A percentile compares a stretch with the other conserved stretches of the same genome.
Evolutionary conservation across 1,140 invertebrate genomes (phyloP).

Genomic region (Acromyrmex echinatior): DNA sequence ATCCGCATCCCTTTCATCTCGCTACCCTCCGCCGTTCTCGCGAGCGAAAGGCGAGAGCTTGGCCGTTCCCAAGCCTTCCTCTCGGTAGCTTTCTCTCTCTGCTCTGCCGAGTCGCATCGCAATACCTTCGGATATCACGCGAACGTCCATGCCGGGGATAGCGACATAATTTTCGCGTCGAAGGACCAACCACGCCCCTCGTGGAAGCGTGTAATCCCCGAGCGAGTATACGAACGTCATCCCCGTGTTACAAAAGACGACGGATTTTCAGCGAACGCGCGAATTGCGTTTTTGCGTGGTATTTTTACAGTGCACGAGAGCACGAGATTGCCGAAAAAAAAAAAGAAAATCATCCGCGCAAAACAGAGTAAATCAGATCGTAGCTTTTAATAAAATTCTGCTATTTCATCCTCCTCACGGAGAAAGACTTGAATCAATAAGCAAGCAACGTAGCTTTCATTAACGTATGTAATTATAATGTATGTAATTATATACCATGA

Average conservation of each 20-base stretch:
- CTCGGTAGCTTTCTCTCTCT: not conserved
- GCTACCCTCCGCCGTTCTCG: constrained; percentile 18
- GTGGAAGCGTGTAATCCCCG: constrained; percentile 34
- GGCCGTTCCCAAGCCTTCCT: not conserved
- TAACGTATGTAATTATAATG: constrained; percentile 3
- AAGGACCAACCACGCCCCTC: constrained; percentile 13
- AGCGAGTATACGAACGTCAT: not conserved
- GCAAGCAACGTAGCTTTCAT: not conserved
- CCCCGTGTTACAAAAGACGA: constrained; percentile 30
- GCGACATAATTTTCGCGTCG: constrained; percentile 64
- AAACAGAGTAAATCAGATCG: constrained; percentile 6
- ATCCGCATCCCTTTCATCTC: constrained; percentile 26
- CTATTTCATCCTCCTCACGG: not conserved
- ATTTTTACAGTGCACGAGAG: constrained; percentile 28
- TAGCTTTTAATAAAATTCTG: constrained; percentile 1
- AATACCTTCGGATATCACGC: constrained; percentile 49
- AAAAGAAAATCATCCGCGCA: not conserved
- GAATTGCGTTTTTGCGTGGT: constrained; percentile 21
- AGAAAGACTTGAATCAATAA: not conserved
- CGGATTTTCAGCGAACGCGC: constrained; percentile 37
- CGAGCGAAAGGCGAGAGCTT: constrained; percentile 40
- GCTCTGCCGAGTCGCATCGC: constrained; percentile 11
- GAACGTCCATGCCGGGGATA: constrained; percentile 4
- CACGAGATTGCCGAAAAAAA: constrained; percentile 8
- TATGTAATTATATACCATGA: not conserved